Base-by-base conservation (phyloP, 2,797 vertebrate species). In the Brachymystax lenok region DNA sequence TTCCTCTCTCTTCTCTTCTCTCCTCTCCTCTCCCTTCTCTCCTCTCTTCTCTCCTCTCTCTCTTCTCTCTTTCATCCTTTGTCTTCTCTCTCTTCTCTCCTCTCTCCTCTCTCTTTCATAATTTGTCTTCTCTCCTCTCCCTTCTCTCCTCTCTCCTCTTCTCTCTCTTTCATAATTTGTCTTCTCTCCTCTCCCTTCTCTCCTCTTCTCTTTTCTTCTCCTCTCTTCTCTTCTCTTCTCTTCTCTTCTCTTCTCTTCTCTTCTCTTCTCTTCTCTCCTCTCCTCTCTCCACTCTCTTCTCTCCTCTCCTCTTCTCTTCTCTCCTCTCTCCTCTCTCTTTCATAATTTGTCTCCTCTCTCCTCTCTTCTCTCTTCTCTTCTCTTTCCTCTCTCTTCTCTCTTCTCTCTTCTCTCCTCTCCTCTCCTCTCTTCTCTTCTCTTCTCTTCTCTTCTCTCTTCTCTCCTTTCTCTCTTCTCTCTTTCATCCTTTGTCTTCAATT, bases 211-310 rank as follows among this genome's bases (percentile, higher is more conserved):
- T 30, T 69, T 7, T n/a, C 61, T 2, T 24, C 24, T 21, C 14
- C 17, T 74, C 7, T 19, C 30, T 17, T 28, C 17, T 3, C 46
- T 4, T 13, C 69, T n/a, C 3, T 13, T 7, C n/a, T 4, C 70
- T 24, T 21, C 70, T 27, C 28, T 5, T 50, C 50, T 14, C 21
- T 14, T 21, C 8, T 33, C 27, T 24, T 19, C 52, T 54, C 27
- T 27, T 80, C 61, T 69, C 24, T 24, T 74, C 17, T 46, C n/a
- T n/a, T 30, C 24, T 30, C 66, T 46, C n/a, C 33, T 50, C 33
- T 50, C 16, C 67, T 50, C 19, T 51, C 59, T 21, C 64, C 12
- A 6, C 61, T 71, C 27, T 50, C 71, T 52, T 6, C 68, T 2
- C 24, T 33, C 30, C 1, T 24, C 24, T 0, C 63, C 19, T 19